Conservation (phyloP, 2,888 invertebrate genomes). For the Cerastis leucographa region DNA sequence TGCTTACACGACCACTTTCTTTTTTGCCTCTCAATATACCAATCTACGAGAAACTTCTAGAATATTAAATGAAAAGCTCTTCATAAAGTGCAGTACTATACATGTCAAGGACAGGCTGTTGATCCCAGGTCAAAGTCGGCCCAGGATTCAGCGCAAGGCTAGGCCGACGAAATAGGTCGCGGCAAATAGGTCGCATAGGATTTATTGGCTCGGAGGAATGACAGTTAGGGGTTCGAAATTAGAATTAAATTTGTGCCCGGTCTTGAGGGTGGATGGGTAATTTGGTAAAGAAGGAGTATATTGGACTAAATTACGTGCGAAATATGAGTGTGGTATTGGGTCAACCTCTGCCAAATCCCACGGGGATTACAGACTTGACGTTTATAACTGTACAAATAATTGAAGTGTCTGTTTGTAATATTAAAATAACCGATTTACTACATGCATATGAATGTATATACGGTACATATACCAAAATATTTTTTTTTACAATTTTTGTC, state of each 20-base stretch:
- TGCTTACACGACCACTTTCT: neutral
- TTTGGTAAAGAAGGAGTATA: neutral
- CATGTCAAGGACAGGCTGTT: constrained; percentile 61
- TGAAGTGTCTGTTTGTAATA: no score
- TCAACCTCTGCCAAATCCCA: neutral
- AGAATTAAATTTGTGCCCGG: constrained; percentile 7
- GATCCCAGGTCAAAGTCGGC: constrained; percentile 65
- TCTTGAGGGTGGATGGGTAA: constrained; percentile 7
- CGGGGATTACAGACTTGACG: neutral
- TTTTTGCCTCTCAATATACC: neutral
- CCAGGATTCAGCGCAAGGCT: constrained; percentile 65
- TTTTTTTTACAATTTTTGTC: no score
- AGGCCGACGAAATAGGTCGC: constrained; percentile 66
- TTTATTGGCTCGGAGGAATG: constrained; percentile 13
- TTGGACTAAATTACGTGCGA: neutral
- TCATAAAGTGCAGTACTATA: neutral
- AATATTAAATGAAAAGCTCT: constrained; percentile 40
- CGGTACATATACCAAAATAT: no score
- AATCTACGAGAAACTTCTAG: neutral
- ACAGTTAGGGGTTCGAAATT: constrained; percentile 30
- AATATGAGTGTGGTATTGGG: neutral
- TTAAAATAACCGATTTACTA: no score
- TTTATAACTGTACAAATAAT: no score
- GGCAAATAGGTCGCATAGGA: constrained; percentile 47
- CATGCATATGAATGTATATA: no score